phyloP scores from a whole-genome alignment of 2,113 vertebrate genomes.

The Nymphicus hollandicus region DNA sequence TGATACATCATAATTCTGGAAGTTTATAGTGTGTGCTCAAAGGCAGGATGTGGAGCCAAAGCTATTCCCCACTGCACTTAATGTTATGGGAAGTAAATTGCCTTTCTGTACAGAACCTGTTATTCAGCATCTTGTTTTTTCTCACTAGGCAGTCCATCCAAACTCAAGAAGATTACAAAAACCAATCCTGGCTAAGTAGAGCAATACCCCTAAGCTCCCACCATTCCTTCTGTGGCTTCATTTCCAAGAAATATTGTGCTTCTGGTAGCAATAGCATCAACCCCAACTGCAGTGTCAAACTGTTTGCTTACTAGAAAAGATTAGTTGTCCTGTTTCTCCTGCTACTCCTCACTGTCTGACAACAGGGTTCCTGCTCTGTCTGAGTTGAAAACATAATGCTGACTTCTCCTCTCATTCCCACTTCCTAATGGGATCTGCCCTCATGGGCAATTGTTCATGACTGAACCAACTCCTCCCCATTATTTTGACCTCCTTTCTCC shows the following conservation, averaged over 20 bases:
- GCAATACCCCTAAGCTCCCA: not conserved
- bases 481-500: not conserved
- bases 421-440: slow-evolving; percentile 3
- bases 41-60: not conserved
- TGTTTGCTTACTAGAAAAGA: not conserved
- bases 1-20: not conserved
- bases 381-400: not conserved
- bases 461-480: not conserved
- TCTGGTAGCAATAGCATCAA: not conserved
- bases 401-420: not conserved
- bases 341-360: not conserved
- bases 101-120: not conserved
- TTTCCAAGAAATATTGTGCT: not conserved
- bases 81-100: not conserved
- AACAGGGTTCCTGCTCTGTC: not conserved
- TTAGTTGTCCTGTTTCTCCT: not conserved
- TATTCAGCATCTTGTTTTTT: not conserved
- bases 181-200: not conserved
- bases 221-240: not conserved
- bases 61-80: not conserved
- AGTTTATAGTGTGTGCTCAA: not conserved
- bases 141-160: not conserved
- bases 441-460: slow-evolving; percentile 3
- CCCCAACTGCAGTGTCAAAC: not conserved
- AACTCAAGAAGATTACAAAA: not conserved